Conservation (phyloP, 2,113 vertebrate species). For the Pygoscelis antarcticus region DNA sequence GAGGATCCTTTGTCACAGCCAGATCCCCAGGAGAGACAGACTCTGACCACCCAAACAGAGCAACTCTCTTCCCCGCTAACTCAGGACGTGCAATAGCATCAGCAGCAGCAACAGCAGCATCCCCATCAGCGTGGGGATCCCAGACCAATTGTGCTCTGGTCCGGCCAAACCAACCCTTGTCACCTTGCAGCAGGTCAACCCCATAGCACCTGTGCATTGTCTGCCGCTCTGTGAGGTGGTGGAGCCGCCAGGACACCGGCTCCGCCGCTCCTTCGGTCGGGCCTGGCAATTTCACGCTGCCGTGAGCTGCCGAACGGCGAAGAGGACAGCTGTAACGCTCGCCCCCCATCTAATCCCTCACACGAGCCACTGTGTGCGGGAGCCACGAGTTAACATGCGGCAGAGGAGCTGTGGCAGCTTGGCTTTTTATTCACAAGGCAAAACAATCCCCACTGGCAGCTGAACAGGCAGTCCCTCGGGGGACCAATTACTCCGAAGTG, state of each 20-base stretch:
- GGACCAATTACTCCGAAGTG: slow-evolving; percentile 87
- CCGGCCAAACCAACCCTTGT: background rate
- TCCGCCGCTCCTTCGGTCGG: background rate
- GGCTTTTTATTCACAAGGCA: slow-evolving; percentile 49
- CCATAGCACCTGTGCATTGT: rapidly evolving
- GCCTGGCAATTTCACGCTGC: background rate
- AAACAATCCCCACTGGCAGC: slow-evolving; percentile 72
- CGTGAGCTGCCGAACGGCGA: background rate
- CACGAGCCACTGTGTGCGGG: background rate
- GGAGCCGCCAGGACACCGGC: background rate
- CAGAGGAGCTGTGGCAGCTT: slow-evolving; percentile 47
- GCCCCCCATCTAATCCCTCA: background rate
- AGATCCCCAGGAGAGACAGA: background rate
- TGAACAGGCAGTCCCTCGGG: slow-evolving; percentile 63
- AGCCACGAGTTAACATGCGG: background rate
- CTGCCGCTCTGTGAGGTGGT: background rate
- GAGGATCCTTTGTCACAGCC: background rate
- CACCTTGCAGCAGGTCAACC: background rate
- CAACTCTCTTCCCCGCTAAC: background rate
- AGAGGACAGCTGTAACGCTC: background rate
- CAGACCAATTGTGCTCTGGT: rapidly evolving
- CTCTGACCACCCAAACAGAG: background rate
- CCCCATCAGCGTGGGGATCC: rapidly evolving
- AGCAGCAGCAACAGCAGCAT: background rate
- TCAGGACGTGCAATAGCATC: background rate